Evolutionary conservation across 2,888 invertebrate species (phyloP).

Genomic region (Drosophila gaucha): DNA sequence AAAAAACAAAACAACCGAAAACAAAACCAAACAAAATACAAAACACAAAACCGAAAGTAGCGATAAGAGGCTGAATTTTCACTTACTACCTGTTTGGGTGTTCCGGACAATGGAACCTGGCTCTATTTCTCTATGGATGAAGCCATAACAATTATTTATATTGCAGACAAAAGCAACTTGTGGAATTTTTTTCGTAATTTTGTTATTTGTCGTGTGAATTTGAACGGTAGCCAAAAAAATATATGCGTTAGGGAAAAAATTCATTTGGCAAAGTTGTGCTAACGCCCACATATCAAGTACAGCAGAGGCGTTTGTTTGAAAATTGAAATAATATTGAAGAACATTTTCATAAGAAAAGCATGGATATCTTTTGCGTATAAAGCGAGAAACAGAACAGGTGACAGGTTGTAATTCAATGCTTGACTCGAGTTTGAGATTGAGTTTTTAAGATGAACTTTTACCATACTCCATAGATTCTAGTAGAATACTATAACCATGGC

Average conservation of each 20-base stretch:
- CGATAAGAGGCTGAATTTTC: constrained; percentile 53
- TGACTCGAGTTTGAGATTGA: background rate
- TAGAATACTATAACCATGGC: background rate
- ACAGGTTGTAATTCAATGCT: constrained; percentile 5
- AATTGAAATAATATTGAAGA: constrained; percentile 5
- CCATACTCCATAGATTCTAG: background rate
- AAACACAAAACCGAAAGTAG: constrained; percentile 45
- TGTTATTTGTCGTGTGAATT: constrained; percentile 55
- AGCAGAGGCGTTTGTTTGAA: constrained; percentile 29
- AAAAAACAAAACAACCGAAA: constrained; percentile 14
- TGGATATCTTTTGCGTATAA: no score
- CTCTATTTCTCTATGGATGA: constrained; percentile 30
- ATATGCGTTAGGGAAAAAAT: constrained; percentile 13
- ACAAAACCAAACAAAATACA: constrained; percentile 16
- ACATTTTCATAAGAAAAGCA: background rate
- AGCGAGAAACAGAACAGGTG: background rate
- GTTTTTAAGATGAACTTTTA: background rate
- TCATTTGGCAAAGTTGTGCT: constrained; percentile 45
- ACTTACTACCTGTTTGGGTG: constrained; percentile 58
- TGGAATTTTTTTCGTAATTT: constrained; percentile 28
- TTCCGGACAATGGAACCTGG: constrained; percentile 44
- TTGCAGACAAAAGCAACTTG: constrained; percentile 30
- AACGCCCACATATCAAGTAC: constrained; percentile 70
- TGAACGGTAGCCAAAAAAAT: constrained; percentile 31
- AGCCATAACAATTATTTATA: constrained; percentile 56